A percentile compares a stretch with the other conserved stretches of the same genome.
Conservation (phyloP, 2,113 vertebrate genomes). For the Ceratotherium simum region DNA sequence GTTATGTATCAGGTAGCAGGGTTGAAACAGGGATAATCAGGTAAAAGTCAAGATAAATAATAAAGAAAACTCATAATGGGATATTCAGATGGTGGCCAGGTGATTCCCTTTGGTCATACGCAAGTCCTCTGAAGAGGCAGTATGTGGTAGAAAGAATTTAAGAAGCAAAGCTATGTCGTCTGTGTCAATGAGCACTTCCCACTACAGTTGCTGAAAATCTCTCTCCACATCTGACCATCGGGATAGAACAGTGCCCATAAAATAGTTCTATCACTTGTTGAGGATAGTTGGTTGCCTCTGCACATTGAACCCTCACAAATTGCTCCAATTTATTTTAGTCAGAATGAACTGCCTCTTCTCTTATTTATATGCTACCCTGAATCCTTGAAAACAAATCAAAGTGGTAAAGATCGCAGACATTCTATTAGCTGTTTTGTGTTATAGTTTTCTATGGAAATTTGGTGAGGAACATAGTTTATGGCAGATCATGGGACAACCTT, state of each 20-base stretch:
- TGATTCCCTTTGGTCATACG: background rate
- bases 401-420: background rate
- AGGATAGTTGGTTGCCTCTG: background rate
- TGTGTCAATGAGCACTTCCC: background rate
- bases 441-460: background rate
- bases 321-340: background rate
- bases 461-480: background rate
- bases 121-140: background rate
- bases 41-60: background rate
- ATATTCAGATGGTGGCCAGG: background rate
- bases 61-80: background rate
- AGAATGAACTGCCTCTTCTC: background rate
- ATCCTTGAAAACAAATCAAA: background rate
- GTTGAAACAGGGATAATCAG: background rate
- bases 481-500: background rate
- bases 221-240: background rate
- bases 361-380: background rate
- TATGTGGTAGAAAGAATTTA: background rate
- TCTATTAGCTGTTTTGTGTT: background rate
- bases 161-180: background rate
- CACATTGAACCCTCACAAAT: background rate
- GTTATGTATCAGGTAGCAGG: background rate
- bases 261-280: background rate
- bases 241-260: background rate
- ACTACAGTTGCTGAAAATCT: background rate